A percentile compares a stretch with the other conserved stretches of the same genome.
Evolutionary conservation across 2,888 invertebrate species (phyloP).

Genomic region (Branchipolynoe longqiensis): DNA sequence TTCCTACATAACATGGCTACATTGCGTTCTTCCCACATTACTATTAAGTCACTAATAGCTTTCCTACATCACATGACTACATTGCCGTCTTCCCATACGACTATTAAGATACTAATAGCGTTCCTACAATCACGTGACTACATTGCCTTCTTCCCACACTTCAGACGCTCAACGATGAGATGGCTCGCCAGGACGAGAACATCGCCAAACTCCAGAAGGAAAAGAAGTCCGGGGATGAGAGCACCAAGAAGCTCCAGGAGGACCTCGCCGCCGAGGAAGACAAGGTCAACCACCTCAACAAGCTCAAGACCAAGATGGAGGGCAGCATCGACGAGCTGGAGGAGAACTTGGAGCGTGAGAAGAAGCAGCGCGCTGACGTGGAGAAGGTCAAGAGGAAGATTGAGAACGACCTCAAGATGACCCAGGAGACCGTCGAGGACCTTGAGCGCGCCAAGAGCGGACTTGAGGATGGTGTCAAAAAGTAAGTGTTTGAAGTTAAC

Average conservation of each 20-base stretch:
- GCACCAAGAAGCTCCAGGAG: conserved; percentile 81
- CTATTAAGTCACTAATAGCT: too few relatives aligned
- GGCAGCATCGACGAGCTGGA: conserved; percentile 99
- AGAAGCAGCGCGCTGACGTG: conserved; percentile 98
- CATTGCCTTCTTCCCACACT: too few relatives aligned
- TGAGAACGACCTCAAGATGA: conserved; percentile 97
- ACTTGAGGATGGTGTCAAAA: conserved; percentile 77
- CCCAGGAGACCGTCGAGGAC: conserved; percentile 82
- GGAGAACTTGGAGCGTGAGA: conserved; percentile 99
- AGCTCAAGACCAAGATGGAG: conserved; percentile 99
- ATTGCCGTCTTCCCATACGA: too few relatives aligned
- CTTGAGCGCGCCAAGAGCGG: conserved; percentile 81
- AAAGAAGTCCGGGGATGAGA: conserved; percentile 97
- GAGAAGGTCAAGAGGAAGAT: conserved; percentile 99
- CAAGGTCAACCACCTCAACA: conserved; percentile 99
- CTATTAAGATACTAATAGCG: too few relatives aligned
- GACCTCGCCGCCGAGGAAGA: conserved; percentile 92
- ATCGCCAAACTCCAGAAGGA: conserved; percentile 99
- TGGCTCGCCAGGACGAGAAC: conserved; percentile 98
- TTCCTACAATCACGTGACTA: too few relatives aligned
- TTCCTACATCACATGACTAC: too few relatives aligned
- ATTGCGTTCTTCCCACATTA: too few relatives aligned
- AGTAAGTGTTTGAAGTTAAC: too few relatives aligned
- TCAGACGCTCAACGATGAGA: conserved; percentile 90
- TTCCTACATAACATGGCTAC: too few relatives aligned